phyloP scores from a whole-genome alignment of 2,888 invertebrate species.

The Caenorhabditis virilis region DNA sequence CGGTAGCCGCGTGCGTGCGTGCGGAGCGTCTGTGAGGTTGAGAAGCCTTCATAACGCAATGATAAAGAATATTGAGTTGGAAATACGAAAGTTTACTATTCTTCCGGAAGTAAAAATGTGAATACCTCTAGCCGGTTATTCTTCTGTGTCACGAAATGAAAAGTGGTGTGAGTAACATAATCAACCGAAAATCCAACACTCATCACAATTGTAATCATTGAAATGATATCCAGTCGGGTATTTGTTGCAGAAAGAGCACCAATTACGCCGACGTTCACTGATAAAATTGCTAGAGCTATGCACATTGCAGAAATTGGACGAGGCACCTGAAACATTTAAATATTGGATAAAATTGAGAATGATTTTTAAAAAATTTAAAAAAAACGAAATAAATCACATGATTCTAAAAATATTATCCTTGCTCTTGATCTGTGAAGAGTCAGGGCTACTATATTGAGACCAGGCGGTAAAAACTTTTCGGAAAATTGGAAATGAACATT shows the following conservation, averaged over 20 bases:
- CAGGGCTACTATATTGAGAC: no score
- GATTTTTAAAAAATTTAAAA: not conserved
- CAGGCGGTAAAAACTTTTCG: no score
- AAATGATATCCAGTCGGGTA: conserved; percentile 65
- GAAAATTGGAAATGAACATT: no score
- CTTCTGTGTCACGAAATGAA: conserved; percentile 59
- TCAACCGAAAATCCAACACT: conserved; percentile 66
- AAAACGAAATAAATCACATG: not conserved
- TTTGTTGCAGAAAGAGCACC: conserved; percentile 57
- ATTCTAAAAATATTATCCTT: not conserved
- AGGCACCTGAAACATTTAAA: conserved; percentile 49
- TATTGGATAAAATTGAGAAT: not conserved
- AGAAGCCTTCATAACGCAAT: no score
- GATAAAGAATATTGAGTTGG: no score
- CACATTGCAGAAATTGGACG: conserved; percentile 59
- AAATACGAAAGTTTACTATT: no score
- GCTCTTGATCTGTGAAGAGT: no score
- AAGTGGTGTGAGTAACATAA: conserved; percentile 66
- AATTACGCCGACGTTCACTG: conserved; percentile 66
- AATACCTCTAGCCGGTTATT: conserved; percentile 58
- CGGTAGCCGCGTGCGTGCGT: no score
- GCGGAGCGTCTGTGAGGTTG: no score
- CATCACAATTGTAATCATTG: conserved; percentile 68
- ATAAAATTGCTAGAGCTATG: conserved; percentile 60
- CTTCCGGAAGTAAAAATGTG: no score